Conservation (phyloP, 2,113 vertebrate genomes). For the Pangasianodon hypophthalmus region DNA sequence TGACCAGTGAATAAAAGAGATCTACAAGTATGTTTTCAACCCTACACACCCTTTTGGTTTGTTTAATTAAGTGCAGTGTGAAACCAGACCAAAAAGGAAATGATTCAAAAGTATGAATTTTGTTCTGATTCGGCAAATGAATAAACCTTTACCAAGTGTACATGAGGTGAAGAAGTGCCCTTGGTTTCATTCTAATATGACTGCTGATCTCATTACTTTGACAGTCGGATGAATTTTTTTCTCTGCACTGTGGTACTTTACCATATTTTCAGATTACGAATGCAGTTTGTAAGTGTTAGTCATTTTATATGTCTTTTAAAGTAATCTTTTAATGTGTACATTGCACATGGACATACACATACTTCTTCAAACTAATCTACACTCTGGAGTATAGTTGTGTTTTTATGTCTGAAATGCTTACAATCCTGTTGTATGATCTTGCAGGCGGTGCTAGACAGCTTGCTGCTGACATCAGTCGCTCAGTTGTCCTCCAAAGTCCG, state of each 20-base stretch:
- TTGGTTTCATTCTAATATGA: background rate
- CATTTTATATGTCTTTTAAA: background rate
- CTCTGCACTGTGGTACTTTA: background rate
- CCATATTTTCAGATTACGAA: background rate
- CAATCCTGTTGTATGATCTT: constrained; percentile 27
- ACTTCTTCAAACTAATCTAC: background rate
- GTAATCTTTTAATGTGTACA: background rate
- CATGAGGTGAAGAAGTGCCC: background rate
- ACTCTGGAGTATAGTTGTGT: background rate
- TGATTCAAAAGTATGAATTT: background rate
- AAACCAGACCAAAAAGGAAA: background rate
- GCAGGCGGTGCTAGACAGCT: constrained; percentile 93
- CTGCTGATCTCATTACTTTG: background rate
- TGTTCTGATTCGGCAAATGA: background rate
- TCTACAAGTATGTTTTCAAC: background rate
- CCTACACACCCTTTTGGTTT: background rate
- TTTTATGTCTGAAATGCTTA: background rate
- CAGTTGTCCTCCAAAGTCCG: constrained; percentile 95
- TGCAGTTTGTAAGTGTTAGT: background rate
- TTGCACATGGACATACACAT: background rate
- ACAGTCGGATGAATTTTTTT: background rate
- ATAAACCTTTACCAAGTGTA: too few species aligned
- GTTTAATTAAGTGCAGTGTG: background rate
- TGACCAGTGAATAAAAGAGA: background rate
- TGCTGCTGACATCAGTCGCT: constrained; percentile 91